Percentiles rank a stretch among this genome's conserved stretches.
Conservation (phyloP, 2,888 invertebrate species). For the Drosophila antonietae region DNA sequence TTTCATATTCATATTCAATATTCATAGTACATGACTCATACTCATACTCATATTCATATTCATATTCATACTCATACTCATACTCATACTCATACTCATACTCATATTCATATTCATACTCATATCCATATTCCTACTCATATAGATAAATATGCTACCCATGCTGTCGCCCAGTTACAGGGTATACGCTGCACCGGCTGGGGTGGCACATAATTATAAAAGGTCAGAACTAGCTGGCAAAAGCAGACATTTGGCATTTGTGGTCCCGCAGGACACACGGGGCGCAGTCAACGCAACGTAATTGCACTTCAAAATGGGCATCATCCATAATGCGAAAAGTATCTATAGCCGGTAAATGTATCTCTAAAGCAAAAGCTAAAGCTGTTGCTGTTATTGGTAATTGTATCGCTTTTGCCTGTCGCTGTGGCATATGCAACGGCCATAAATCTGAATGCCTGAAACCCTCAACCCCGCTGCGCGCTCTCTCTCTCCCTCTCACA, state of each 20-base stretch:
- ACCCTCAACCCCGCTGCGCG: not conserved
- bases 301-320: slow-evolving; percentile 45
- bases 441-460: slow-evolving; percentile 60
- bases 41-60: too few relatives aligned
- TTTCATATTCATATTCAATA: too few relatives aligned
- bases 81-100: too few relatives aligned
- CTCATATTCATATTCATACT: too few relatives aligned
- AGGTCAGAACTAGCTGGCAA: slow-evolving; percentile 64
- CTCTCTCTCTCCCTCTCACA: not conserved
- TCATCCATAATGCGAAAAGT: slow-evolving; percentile 40
- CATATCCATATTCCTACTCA: too few relatives aligned
- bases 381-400: slow-evolving; percentile 62
- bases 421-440: slow-evolving; percentile 66
- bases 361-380: slow-evolving; percentile 7
- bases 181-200: slow-evolving; percentile 7
- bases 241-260: slow-evolving; percentile 75
- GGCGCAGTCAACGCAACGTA: slow-evolving; percentile 33
- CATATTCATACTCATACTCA: too few relatives aligned
- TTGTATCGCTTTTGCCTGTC: slow-evolving; percentile 50
- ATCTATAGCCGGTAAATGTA: slow-evolving; percentile 30
- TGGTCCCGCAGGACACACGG: slow-evolving; percentile 70
- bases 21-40: too few relatives aligned
- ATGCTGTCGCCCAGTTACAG: not conserved
- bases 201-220: slow-evolving; percentile 56
- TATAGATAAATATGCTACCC: not conserved